phyloP scores from a whole-genome alignment of 2,888 invertebrate genomes.

The Carabus problematicus region DNA sequence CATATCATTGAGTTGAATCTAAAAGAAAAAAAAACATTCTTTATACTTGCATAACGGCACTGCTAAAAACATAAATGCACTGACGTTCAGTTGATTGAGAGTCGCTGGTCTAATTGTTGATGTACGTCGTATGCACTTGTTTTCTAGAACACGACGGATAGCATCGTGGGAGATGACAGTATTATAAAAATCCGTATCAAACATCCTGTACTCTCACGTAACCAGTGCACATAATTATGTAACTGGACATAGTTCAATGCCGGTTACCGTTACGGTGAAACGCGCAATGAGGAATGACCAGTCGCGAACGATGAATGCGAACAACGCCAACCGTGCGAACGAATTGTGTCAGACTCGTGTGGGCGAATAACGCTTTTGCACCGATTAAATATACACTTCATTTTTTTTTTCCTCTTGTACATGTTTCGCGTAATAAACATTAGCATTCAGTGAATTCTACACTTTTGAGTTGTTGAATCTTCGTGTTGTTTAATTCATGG shows the following conservation, averaged over 20 bases:
- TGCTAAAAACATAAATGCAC: too few species aligned
- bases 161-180: constrained; percentile 16
- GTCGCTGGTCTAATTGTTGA: not conserved
- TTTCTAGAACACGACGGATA: constrained; percentile 2
- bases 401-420: too few species aligned
- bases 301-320: not conserved
- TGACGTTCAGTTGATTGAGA: not conserved
- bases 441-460: too few species aligned
- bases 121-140: not conserved
- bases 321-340: constrained; percentile 8
- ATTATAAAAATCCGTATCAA: constrained; percentile 8
- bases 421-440: too few species aligned
- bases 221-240: constrained; percentile 8
- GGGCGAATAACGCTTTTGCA: constrained; percentile 17
- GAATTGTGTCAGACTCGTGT: constrained; percentile 16
- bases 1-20: too few species aligned
- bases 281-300: constrained; percentile 11
- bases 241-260: constrained; percentile 15
- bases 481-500: too few species aligned
- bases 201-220: not conserved
- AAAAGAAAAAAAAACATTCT: too few species aligned
- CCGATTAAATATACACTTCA: not conserved
- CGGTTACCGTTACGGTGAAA: constrained; percentile 9
- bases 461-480: too few species aligned
- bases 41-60: too few species aligned